Percentiles rank a stretch among this genome's conserved stretches.
These are phyloP conservation scores for Noctua janthe DNA, from an alignment of 2,888 invertebrate species.

Conservation along the genomic window DNA sequence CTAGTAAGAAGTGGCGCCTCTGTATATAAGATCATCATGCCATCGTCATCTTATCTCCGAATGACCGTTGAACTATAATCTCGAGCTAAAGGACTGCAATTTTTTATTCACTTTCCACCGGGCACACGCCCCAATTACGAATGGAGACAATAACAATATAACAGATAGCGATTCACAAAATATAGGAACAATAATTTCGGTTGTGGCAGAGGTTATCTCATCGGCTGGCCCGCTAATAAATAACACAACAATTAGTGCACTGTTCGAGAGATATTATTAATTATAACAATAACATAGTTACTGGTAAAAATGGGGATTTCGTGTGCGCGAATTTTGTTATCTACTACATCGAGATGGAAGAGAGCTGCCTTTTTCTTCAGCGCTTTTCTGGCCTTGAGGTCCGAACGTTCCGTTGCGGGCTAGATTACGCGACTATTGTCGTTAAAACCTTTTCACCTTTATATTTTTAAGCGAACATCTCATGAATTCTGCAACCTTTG, in stretches of 20 bases:
- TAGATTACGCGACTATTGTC: background rate
- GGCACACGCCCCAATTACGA: constrained; percentile 62
- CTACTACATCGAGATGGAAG: background rate
- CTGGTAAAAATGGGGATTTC: constrained; percentile 48
- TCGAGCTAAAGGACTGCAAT: constrained; percentile 51
- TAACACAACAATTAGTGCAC: constrained; percentile 73
- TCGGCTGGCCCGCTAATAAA: constrained; percentile 67
- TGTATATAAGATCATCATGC: constrained; percentile 10
- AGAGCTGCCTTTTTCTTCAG: background rate
- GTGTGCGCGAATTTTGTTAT: constrained; percentile 12
- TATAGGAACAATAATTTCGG: constrained; percentile 79
- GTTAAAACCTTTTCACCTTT: background rate
- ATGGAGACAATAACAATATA: constrained; percentile 67
- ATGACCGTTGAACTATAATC: constrained; percentile 57
- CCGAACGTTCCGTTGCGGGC: background rate
- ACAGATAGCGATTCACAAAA: constrained; percentile 72
- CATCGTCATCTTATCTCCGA: constrained; percentile 33
- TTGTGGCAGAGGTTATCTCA: constrained; percentile 76
- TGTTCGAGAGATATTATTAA: constrained; percentile 65
- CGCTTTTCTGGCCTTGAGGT: constrained; percentile 13
- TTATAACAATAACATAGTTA: constrained; percentile 68
- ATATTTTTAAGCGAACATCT: background rate
- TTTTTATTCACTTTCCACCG: constrained; percentile 50
- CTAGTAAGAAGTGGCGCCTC: background rate
- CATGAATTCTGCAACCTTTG: background rate